A percentile compares a stretch with the other conserved stretches of the same genome.
These are phyloP conservation scores for Trichechus manatus DNA, from an alignment of 2,113 vertebrate species.

Conservation along the genomic window DNA sequence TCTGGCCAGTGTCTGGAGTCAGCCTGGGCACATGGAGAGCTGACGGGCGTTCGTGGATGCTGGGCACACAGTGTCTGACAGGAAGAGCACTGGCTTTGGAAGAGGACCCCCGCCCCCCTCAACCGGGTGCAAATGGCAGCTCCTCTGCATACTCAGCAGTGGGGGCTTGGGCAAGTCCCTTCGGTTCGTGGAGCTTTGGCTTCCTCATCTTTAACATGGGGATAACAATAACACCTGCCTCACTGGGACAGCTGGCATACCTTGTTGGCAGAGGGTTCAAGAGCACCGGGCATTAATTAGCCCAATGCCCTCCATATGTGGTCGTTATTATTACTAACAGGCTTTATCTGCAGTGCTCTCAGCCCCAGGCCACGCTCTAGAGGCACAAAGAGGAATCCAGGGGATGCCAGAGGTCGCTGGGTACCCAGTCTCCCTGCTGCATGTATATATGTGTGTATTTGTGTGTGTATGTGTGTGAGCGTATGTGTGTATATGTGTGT, in stretches of 20 bases:
- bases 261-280: background rate
- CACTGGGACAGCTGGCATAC: no score
- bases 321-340: background rate
- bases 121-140: background rate
- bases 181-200: background rate
- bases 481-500: background rate
- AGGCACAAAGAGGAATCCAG: background rate
- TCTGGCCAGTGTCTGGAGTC: background rate
- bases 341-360: background rate
- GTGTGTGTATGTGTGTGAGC: background rate
- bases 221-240: background rate
- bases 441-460: background rate
- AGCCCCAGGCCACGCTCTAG: background rate
- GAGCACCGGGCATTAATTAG: background rate
- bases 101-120: no score
- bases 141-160: background rate
- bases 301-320: background rate
- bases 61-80: background rate
- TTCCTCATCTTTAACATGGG: background rate
- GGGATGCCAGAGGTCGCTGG: background rate
- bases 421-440: background rate
- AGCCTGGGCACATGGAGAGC: background rate
- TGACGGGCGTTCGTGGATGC: accelerated
- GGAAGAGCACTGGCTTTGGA: background rate
- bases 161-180: background rate